A percentile compares a stretch with the other conserved stretches of the same genome.
phyloP scores from a whole-genome alignment of 2,888 invertebrate genomes.

The Acrobasis repandana region DNA sequence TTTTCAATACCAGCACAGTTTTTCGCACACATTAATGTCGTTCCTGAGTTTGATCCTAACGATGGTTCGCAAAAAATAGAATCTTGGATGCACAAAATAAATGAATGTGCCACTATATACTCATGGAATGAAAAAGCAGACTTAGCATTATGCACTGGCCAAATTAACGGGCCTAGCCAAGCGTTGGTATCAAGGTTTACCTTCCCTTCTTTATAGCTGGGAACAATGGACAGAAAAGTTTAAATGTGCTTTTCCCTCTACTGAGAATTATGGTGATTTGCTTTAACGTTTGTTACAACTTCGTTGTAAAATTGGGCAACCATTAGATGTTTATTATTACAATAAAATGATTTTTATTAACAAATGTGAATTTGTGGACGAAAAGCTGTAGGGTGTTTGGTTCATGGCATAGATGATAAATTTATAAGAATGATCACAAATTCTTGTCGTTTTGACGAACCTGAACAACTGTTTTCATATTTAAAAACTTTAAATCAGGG shows the following conservation, averaged over 20 bases:
- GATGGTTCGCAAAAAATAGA: slow-evolving; percentile 23
- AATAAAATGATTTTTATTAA: slow-evolving; percentile 32
- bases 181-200: slow-evolving; percentile 31
- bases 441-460: slow-evolving; percentile 29
- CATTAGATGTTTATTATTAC: slow-evolving; percentile 31
- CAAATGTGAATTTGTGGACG: slow-evolving; percentile 30
- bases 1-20: background rate
- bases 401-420: slow-evolving; percentile 34
- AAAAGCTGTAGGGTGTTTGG: slow-evolving; percentile 32
- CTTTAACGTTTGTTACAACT: slow-evolving; percentile 26
- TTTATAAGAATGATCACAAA: slow-evolving; percentile 32
- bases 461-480: slow-evolving; percentile 28
- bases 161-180: slow-evolving; percentile 31
- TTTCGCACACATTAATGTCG: slow-evolving; percentile 13
- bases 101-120: slow-evolving; percentile 26
- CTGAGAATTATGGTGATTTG: no score
- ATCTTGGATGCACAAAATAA: slow-evolving; percentile 20
- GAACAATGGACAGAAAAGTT: no score
- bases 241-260: slow-evolving; percentile 25
- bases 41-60: slow-evolving; percentile 22
- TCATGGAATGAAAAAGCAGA: slow-evolving; percentile 28
- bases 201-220: slow-evolving; percentile 30
- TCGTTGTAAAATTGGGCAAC: slow-evolving; percentile 30
- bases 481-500: slow-evolving; percentile 23
- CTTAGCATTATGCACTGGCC: slow-evolving; percentile 28